Percentiles rank a stretch among this genome's conserved stretches.
Conservation (phyloP, 35 echinoderm and acorn worm genomes). For the Ophiothrix spiculata region DNA sequence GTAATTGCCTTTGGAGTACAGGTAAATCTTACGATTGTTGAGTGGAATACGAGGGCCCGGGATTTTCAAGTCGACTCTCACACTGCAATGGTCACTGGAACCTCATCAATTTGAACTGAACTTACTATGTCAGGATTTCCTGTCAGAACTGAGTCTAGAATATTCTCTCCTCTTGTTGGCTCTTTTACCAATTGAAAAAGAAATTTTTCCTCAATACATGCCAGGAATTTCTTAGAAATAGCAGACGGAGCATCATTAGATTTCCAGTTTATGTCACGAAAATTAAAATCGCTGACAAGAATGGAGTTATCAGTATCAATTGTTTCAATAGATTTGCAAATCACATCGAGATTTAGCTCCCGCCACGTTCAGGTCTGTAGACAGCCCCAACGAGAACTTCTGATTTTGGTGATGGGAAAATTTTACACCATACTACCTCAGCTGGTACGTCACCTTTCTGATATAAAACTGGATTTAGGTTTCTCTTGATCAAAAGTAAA, state of each 20-base stretch:
- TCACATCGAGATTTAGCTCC: neutral
- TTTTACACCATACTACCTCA: neutral
- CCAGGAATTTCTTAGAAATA: neutral
- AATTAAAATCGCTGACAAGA: slow-evolving; percentile 44
- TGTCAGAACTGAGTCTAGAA: slow-evolving; percentile 29
- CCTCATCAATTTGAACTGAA: neutral
- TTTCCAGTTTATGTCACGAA: slow-evolving; percentile 41
- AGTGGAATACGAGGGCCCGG: slow-evolving; percentile 22
- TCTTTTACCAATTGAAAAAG: slow-evolving; percentile 19
- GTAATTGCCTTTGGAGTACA: slow-evolving; percentile 42
- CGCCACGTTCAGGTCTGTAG: slow-evolving; percentile 26
- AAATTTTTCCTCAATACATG: slow-evolving; percentile 33
- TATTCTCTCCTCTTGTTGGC: slow-evolving; percentile 25
- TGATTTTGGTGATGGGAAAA: neutral
- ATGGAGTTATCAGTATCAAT: slow-evolving; percentile 30
- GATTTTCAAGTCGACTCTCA: slow-evolving; percentile 8
- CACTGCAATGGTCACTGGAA: slow-evolving; percentile 33
- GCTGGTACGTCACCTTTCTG: neutral
- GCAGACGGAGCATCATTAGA: neutral
- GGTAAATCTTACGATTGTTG: slow-evolving; percentile 16
- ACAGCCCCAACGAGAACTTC: slow-evolving; percentile 1
- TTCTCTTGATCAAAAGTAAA: slow-evolving; percentile 23
- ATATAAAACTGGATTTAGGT: slow-evolving; percentile 14
- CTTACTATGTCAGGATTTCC: slow-evolving; percentile 13
- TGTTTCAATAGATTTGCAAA: neutral